phyloP scores from a whole-genome alignment of 2,113 vertebrate genomes.

The Atrichornis clamosus region DNA sequence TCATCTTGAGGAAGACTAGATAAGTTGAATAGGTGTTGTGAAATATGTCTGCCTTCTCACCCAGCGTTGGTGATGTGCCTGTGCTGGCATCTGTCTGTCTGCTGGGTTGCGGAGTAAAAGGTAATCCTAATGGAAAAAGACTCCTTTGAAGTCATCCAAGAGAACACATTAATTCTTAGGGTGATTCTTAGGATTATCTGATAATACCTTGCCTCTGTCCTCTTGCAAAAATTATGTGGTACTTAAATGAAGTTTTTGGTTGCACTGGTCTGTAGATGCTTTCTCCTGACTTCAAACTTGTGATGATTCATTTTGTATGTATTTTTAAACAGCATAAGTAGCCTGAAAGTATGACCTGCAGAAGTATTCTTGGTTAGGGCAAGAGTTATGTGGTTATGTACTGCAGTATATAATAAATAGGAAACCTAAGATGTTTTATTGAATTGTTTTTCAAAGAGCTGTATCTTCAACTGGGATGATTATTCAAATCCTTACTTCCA shows the following conservation, averaged over 20 bases:
- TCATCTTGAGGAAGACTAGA: neutral
- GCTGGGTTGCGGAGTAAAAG: neutral
- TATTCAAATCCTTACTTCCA: neutral
- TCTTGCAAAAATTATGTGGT: neutral
- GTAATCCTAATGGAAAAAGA: neutral
- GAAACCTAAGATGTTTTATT: neutral
- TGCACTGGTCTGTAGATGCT: neutral
- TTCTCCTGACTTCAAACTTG: neutral
- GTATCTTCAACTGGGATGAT: neutral
- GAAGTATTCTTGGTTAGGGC: neutral
- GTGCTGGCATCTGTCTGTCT: neutral
- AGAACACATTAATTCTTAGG: neutral
- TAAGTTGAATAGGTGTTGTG: neutral
- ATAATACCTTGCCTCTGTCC: neutral
- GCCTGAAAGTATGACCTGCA: neutral
- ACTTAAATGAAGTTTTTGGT: neutral
- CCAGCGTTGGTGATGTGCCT: neutral
- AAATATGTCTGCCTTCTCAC: fast-evolving
- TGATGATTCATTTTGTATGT: neutral
- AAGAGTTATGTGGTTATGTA: neutral
- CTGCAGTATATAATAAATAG: neutral
- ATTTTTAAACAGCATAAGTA: neutral
- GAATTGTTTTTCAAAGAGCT: neutral
- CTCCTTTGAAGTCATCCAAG: neutral
- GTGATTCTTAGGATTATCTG: neutral